Conservation (phyloP, 2,797 vertebrate genomes). For the Tympanoctomys barrerae region DNA sequence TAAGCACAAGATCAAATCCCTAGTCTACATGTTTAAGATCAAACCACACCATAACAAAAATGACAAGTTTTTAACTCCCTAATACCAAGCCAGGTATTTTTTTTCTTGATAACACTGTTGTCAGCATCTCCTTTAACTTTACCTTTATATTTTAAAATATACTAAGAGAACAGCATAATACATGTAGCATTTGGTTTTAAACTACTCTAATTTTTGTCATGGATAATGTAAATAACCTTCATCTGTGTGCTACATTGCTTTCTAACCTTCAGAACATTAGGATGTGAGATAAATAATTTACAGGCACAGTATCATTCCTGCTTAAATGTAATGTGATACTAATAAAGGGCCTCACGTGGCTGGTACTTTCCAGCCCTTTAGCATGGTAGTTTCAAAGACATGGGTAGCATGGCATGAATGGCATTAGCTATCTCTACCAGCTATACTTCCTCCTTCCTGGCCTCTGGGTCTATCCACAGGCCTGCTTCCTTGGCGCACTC, state of each 20-base stretch:
- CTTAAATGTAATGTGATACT: constrained; percentile 10
- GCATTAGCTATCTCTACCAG: not conserved
- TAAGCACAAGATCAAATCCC: not conserved
- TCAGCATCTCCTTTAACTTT: not conserved
- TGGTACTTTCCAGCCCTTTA: not conserved
- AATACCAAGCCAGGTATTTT: not conserved
- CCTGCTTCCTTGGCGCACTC: not conserved
- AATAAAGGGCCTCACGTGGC: not conserved
- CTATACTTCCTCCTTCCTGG: not conserved
- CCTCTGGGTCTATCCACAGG: not conserved
- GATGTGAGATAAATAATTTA: constrained; percentile 31
- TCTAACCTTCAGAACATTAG: constrained; percentile 15
- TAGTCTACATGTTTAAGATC: constrained; percentile 29
- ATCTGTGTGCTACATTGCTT: not conserved
- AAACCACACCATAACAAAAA: not conserved
- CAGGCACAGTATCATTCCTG: not conserved
- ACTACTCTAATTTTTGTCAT: not conserved
- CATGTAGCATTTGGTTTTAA: not conserved
- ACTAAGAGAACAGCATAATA: not conserved
- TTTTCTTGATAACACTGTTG: not conserved
- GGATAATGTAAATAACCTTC: not conserved
- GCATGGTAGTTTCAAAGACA: not conserved
- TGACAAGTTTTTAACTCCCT: constrained; percentile 38
- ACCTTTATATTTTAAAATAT: not conserved
- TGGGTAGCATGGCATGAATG: not conserved